A percentile compares a stretch with the other conserved stretches of the same genome.
phyloP scores from a whole-genome alignment of 2,888 invertebrate species.

The Mimumesa dahlbomi region DNA sequence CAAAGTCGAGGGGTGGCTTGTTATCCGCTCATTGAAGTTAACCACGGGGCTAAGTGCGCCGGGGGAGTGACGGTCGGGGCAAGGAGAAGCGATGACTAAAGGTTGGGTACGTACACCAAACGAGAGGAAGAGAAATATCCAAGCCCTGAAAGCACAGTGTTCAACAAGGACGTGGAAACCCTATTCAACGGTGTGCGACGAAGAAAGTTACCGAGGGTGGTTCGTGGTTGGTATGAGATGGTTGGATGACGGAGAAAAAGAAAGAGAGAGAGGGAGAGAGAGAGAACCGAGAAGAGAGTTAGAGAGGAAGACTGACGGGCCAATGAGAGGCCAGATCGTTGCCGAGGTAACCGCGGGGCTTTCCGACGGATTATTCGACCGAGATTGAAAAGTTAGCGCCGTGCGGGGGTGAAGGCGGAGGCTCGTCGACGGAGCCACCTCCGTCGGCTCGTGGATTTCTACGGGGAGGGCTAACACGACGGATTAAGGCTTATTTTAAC shows the following conservation, averaged over 20 bases:
- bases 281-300: constrained; percentile 33
- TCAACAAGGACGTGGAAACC: too few species aligned
- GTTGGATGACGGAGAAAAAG: constrained; percentile 28
- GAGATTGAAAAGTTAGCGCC: constrained; percentile 79
- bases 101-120: constrained; percentile 47
- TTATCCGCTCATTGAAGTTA: constrained; percentile 81
- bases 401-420: constrained; percentile 29
- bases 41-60: constrained; percentile 79
- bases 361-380: constrained; percentile 77
- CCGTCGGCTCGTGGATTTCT: constrained; percentile 4
- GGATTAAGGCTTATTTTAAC: constrained; percentile 53
- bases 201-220: too few species aligned
- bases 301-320: constrained; percentile 59
- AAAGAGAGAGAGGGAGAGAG: constrained; percentile 13
- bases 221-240: too few species aligned
- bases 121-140: constrained; percentile 22
- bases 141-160: too few species aligned
- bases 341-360: constrained; percentile 78
- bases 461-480: constrained; percentile 46
- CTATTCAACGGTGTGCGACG: too few species aligned
- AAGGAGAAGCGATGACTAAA: constrained; percentile 51
- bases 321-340: constrained; percentile 79
- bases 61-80: constrained; percentile 53
- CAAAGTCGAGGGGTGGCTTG: constrained; percentile 78
- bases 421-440: constrained; percentile 47